Percentiles rank a stretch among this genome's conserved stretches.
phyloP scores from a whole-genome alignment of 2,113 vertebrate genomes.

The Larimichthys crocea region DNA sequence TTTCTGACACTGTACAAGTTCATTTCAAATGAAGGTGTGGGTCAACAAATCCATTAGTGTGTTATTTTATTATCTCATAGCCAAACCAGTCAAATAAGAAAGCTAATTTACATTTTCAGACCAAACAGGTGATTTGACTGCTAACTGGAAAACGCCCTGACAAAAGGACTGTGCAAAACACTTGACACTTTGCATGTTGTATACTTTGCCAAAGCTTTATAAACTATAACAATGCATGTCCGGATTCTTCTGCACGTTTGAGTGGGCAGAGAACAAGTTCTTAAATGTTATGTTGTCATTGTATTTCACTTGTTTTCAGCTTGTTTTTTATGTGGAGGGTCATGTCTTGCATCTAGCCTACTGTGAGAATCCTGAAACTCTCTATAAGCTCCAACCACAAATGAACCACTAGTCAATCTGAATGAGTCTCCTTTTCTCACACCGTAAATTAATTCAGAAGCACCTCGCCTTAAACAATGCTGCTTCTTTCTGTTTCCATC shows the following conservation, averaged over 20 bases:
- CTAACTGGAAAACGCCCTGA: background rate
- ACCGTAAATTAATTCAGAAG: constrained; percentile 38
- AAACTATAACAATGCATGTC: constrained; percentile 55
- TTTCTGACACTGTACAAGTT: background rate
- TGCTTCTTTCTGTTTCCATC: constrained; percentile 26
- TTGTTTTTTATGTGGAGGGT: constrained; percentile 14
- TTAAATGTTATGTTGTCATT: constrained; percentile 10
- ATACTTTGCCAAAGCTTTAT: constrained; percentile 60
- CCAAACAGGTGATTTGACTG: background rate
- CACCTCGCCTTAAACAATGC: constrained; percentile 18
- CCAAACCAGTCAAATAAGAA: constrained; percentile 11
- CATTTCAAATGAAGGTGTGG: background rate
- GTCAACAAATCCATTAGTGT: background rate
- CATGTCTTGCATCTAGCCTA: constrained; percentile 15
- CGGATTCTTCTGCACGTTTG: constrained; percentile 45
- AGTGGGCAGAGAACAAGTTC: constrained; percentile 8
- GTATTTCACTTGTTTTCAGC: constrained; percentile 35
- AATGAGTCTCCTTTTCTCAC: constrained; percentile 59
- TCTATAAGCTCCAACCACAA: constrained; percentile 40
- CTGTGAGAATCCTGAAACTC: constrained; percentile 24
- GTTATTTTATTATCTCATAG: background rate
- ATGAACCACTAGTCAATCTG: constrained; percentile 58
- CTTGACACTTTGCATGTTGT: constrained; percentile 15
- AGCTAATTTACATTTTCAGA: background rate
- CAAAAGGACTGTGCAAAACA: constrained; percentile 3